Evolutionary conservation across 2,888 invertebrate genomes (phyloP), one percentile per base, ranked within the genome.

Genomic region (Itoplectis maculator): DNA sequence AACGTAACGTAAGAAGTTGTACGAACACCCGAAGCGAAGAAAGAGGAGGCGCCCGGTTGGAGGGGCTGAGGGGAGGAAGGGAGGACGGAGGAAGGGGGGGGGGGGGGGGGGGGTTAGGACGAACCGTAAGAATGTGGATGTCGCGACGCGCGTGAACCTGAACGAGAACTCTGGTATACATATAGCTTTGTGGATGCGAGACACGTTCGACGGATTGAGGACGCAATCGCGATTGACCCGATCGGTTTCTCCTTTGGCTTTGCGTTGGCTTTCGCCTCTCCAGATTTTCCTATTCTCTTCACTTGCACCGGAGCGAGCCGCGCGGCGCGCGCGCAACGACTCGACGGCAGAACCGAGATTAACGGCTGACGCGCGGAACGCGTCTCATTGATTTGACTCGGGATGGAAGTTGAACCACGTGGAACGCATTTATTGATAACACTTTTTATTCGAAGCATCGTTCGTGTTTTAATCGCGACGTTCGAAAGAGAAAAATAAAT

Each of bases 141-240:
- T 76, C 59, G 49, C 45, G 15, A 74, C 47, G 73, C 47, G 73
- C 40, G 54, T 20, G 23, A 54, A 70, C 54, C 54, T 59, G 70
- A 54, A 68, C 49, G 61, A 35, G 70, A 70, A 54, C 56, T 23
- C 47, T n/a, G 11, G 35, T n/a, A 3, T 37, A 40, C 37, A 61
- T 40, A 59, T 65, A 65, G 66, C 51, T 51, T 87, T 88, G 84
- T 84, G 86, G 82, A 89, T 85, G 83, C 87, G 47, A 63, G 83
- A 86, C 88, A 90, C 90, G 89, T 89, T 87, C 86, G 83, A 88
- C 84, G 86, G 88, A 86, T 87, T 85, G 87, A 88, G 86, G 86
- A 86, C 83, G 87, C 87, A 89, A 89, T 89, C 88, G 89, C 73
- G 77, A 84, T 84, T 84, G 79, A 84, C 84, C 84, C 74, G 84